Conservation (phyloP, 2,797 vertebrate species). For the Oryzias sinensis region DNA sequence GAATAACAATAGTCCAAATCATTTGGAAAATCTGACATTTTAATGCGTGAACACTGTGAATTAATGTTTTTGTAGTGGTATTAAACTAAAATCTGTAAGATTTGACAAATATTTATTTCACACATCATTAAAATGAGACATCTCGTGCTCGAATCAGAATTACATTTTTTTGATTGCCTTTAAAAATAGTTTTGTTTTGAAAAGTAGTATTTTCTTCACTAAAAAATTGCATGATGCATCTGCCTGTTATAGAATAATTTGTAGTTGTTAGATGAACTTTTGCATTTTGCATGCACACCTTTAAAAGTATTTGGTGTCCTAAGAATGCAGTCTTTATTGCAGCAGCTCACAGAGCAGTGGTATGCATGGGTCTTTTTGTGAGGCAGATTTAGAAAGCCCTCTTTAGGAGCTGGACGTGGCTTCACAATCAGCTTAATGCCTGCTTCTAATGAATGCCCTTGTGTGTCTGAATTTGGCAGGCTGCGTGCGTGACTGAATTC, state of each 20-base stretch:
- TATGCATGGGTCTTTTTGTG: slow-evolving; percentile 79
- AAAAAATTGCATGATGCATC: too few relatives aligned
- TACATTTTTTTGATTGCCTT: too few relatives aligned
- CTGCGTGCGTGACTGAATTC: slow-evolving; percentile 19
- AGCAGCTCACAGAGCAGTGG: slow-evolving; percentile 70
- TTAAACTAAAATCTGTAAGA: slow-evolving; percentile 20
- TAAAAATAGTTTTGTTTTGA: too few relatives aligned
- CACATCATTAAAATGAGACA: slow-evolving; percentile 22
- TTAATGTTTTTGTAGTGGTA: too few relatives aligned
- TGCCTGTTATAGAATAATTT: slow-evolving; percentile 1
- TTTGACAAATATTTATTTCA: slow-evolving; percentile 34
- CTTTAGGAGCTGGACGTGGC: slow-evolving; percentile 75
- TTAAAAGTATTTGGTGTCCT: slow-evolving; percentile 62
- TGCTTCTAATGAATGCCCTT: slow-evolving; percentile 76
- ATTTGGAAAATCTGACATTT: too few relatives aligned
- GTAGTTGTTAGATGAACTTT: slow-evolving; percentile 1
- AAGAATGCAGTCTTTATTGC: slow-evolving; percentile 75
- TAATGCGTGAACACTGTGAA: too few relatives aligned
- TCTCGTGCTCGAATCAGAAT: slow-evolving; percentile 21
- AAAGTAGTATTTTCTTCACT: too few relatives aligned
- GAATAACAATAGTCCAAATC: too few relatives aligned
- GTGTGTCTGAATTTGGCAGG: slow-evolving; percentile 71
- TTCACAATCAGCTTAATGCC: slow-evolving; percentile 81
- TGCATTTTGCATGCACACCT: slow-evolving; percentile 39
- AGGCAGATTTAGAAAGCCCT: slow-evolving; percentile 80